Conservation (phyloP, 2,797 vertebrate genomes). For the Numenius phaeopus region DNA sequence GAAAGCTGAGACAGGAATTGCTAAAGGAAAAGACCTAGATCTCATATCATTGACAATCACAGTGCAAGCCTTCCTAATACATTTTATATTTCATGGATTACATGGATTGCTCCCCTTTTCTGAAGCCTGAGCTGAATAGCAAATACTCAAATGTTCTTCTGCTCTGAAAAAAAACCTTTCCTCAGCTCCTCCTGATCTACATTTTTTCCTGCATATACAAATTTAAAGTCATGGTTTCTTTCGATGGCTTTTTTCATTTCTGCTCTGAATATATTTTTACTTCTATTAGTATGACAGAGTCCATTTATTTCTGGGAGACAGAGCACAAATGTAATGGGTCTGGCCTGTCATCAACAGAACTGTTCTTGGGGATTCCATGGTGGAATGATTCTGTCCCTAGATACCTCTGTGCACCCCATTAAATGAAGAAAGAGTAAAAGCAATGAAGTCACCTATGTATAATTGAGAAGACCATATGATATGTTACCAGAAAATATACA, state of each 20-base stretch:
- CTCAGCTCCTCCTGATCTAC: neutral
- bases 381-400: neutral
- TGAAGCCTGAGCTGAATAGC: neutral
- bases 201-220: neutral
- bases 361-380: neutral
- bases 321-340: neutral
- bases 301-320: neutral
- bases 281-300: neutral
- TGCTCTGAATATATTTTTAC: neutral
- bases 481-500: neutral
- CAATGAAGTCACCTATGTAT: neutral
- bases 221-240: neutral
- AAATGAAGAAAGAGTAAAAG: neutral
- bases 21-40: neutral
- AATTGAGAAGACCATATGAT: neutral
- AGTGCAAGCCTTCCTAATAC: neutral
- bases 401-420: neutral
- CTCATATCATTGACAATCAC: neutral
- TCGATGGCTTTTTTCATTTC: neutral
- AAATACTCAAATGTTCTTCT: neutral
- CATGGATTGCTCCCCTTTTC: neutral
- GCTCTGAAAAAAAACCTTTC: neutral
- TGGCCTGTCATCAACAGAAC: neutral
- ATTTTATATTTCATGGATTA: neutral
- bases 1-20: neutral